Percentiles rank a stretch among this genome's conserved stretches.
Evolutionary conservation across 2,888 invertebrate genomes (phyloP).

Genomic region (Philopedon plagiatum): DNA sequence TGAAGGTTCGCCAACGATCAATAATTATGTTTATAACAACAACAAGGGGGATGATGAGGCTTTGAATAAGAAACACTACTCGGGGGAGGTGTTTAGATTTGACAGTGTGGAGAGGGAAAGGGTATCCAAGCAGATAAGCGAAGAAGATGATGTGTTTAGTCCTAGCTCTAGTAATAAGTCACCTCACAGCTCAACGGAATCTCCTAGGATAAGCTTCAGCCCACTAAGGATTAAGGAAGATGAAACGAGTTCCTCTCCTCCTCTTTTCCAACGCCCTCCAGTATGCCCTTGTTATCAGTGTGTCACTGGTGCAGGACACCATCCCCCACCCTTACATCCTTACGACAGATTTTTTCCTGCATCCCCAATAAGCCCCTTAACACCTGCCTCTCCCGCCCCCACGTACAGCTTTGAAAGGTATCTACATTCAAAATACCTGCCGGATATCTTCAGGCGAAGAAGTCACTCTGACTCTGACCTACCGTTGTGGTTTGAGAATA

Average conservation of each 20-base stretch:
- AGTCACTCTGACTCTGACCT: conserved; percentile 80
- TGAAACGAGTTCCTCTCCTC: conserved; percentile 67
- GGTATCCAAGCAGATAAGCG: conserved; percentile 65
- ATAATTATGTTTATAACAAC: conserved; percentile 69
- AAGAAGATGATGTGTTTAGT: conserved; percentile 75
- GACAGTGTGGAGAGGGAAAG: conserved; percentile 65
- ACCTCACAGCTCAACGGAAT: conserved; percentile 72
- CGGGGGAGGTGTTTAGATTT: conserved; percentile 71
- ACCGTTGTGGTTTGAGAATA: conserved; percentile 71
- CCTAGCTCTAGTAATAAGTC: conserved; percentile 73
- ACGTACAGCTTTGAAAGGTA: conserved; percentile 76
- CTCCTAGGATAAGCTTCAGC: conserved; percentile 72
- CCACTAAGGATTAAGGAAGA: conserved; percentile 72
- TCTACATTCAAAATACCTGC: conserved; percentile 77
- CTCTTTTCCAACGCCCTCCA: conserved; percentile 60
- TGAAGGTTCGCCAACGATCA: conserved; percentile 57
- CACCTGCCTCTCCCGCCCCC: conserved; percentile 72
- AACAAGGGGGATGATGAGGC: conserved; percentile 62
- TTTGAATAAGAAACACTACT: conserved; percentile 63
- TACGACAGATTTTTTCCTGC: conserved; percentile 71
- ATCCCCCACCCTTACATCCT: conserved; percentile 65
- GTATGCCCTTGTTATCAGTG: conserved; percentile 67
- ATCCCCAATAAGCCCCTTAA: conserved; percentile 73
- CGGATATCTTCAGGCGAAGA: conserved; percentile 73
- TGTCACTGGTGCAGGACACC: conserved; percentile 64